A percentile compares a stretch with the other conserved stretches of the same genome.
Evolutionary conservation across 2,888 invertebrate genomes (phyloP).

Genomic region (Ophion ellenae): DNA sequence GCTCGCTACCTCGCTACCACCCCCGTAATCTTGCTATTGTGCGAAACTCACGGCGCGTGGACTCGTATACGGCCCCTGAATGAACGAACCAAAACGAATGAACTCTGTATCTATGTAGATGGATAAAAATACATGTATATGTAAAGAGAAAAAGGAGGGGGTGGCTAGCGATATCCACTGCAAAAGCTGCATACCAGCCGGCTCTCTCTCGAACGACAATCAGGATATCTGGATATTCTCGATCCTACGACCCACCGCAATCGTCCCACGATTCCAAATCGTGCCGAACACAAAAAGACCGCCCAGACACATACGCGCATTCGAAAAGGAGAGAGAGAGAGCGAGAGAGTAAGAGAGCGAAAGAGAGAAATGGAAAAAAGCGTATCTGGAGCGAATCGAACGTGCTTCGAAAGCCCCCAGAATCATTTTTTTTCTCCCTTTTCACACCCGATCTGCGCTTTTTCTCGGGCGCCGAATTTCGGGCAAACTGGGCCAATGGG

Average conservation of each 20-base stretch:
- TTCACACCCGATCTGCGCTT: slow-evolving; percentile 38
- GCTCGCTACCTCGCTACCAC: not conserved
- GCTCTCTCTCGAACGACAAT: slow-evolving; percentile 38
- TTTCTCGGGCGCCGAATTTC: slow-evolving; percentile 11
- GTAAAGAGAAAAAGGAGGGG: not conserved
- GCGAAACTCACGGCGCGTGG: slow-evolving; percentile 72
- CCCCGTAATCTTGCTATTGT: slow-evolving; percentile 76
- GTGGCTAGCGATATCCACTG: slow-evolving; percentile 20
- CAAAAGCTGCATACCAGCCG: slow-evolving; percentile 24
- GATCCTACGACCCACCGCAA: slow-evolving; percentile 42
- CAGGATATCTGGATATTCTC: slow-evolving; percentile 48
- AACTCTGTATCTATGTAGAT: slow-evolving; percentile 4
- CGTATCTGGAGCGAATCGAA: slow-evolving; percentile 40
- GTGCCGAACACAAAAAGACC: slow-evolving; percentile 23
- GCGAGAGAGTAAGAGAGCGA: not conserved
- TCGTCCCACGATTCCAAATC: slow-evolving; percentile 38
- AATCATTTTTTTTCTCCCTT: slow-evolving; percentile 24
- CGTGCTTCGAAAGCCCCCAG: slow-evolving; percentile 21
- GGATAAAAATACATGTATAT: not conserved
- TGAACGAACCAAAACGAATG: slow-evolving; percentile 57
- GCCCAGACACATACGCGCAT: not conserved
- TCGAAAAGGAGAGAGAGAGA: not conserved
- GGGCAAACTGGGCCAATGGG: slow-evolving; percentile 53
- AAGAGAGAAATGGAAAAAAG: slow-evolving; percentile 15
- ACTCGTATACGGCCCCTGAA: slow-evolving; percentile 71